phyloP scores from a whole-genome alignment of 2,888 invertebrate genomes.

The Agriopis aurantiaria region DNA sequence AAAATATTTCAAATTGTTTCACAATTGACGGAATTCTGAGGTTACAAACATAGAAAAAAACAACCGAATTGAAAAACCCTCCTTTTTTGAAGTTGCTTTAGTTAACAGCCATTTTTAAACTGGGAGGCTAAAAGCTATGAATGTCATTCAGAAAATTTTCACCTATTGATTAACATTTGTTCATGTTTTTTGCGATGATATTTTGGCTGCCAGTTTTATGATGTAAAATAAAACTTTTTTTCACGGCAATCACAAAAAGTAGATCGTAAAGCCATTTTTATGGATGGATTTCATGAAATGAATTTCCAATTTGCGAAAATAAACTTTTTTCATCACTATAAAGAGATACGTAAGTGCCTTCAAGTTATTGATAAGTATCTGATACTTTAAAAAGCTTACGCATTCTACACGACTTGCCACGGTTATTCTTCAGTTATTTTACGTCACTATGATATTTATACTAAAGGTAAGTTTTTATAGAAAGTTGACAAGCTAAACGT shows the following conservation, averaged over 20 bases:
- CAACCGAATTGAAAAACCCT: no score
- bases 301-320: constrained; percentile 2
- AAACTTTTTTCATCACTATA: neutral
- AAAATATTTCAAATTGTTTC: no score
- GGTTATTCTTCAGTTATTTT: neutral
- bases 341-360: neutral
- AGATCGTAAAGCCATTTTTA: constrained; percentile 13
- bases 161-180: neutral
- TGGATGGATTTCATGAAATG: constrained; percentile 1
- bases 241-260: constrained; percentile 2
- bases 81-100: no score
- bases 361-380: neutral
- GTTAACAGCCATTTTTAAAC: no score
- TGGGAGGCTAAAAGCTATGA: no score
- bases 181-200: neutral
- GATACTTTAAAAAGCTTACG: neutral
- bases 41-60: no score
- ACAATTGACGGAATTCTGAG: no score
- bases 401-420: neutral
- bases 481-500: no score
- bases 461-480: no score
- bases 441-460: neutral
- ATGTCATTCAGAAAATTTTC: neutral
- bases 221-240: constrained; percentile 8
- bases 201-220: constrained; percentile 1